phyloP scores from a whole-genome alignment of 2,113 vertebrate species.

The Trinectes maculatus region DNA sequence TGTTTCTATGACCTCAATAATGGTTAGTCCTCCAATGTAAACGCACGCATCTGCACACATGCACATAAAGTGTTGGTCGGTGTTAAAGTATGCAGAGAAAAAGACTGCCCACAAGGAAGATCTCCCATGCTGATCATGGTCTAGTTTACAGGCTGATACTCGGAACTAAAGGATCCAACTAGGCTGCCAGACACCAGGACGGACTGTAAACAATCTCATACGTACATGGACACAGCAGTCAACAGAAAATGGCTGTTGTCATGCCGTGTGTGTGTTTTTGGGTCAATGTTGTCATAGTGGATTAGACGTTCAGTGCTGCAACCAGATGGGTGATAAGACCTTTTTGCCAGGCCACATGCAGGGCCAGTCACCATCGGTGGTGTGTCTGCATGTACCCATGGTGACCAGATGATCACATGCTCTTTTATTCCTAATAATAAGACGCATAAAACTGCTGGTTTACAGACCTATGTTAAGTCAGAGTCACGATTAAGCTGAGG shows the following conservation, averaged over 20 bases:
- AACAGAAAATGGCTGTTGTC: slow-evolving; percentile 15
- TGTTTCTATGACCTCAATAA: slow-evolving; percentile 19
- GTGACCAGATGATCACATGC: no score
- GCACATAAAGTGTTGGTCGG: not conserved
- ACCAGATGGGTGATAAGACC: slow-evolving; percentile 63
- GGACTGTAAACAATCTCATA: slow-evolving; percentile 16
- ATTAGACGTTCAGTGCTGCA: slow-evolving; percentile 55
- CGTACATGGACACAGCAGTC: not conserved
- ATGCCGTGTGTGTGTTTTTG: slow-evolving; percentile 25
- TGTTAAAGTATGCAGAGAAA: slow-evolving; percentile 7
- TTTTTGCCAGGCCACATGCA: slow-evolving; percentile 46
- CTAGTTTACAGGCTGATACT: slow-evolving; percentile 13
- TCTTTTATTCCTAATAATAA: not conserved
- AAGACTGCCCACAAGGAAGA: not conserved
- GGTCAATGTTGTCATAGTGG: slow-evolving; percentile 65
- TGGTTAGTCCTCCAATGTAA: slow-evolving; percentile 5
- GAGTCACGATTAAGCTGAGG: not conserved
- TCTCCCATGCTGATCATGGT: not conserved
- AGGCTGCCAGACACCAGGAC: slow-evolving; percentile 13
- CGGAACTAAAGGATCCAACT: slow-evolving; percentile 16
- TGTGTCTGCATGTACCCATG: slow-evolving; percentile 15
- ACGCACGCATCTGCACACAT: slow-evolving; percentile 23
- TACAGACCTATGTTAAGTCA: slow-evolving; percentile 10
- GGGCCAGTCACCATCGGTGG: slow-evolving; percentile 40
- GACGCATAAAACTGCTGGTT: not conserved